These are phyloP conservation scores for Entomobrya proxima DNA, from an alignment of 2,888 invertebrate species.

Conservation along the genomic window DNA sequence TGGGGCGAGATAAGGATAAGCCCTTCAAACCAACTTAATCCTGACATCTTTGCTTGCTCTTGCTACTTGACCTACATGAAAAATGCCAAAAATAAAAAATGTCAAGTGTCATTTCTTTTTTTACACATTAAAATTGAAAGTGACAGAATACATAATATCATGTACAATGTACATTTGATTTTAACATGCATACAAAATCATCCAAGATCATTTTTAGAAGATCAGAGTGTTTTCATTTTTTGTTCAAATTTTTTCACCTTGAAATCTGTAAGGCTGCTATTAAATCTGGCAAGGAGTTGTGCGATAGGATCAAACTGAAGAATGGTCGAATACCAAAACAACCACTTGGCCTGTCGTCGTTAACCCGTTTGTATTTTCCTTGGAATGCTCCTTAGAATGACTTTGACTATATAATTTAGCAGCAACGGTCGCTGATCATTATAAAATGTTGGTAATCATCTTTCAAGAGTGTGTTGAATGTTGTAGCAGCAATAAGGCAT, in stretches of 20 bases:
- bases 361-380: neutral
- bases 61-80: constrained; percentile 48
- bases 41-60: constrained; percentile 60
- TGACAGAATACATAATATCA: constrained; percentile 1
- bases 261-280: constrained; percentile 11
- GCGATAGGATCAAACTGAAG: neutral
- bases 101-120: constrained; percentile 37
- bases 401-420: constrained; percentile 14
- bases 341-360: neutral
- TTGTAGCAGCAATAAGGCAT: neutral
- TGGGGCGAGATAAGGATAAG: constrained; percentile 66
- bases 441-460: constrained; percentile 3
- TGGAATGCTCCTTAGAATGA: neutral
- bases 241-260: constrained; percentile 30
- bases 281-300: constrained; percentile 11
- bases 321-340: neutral
- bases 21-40: constrained; percentile 65
- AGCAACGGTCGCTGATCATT: neutral
- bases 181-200: neutral
- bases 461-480: neutral
- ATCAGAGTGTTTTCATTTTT: neutral
- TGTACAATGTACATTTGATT: neutral
- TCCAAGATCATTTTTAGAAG: neutral
- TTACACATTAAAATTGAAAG: neutral
- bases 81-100: neutral